A percentile compares a stretch with the other conserved stretches of the same genome.
Evolutionary conservation across 2,888 invertebrate species (phyloP).

Genomic region (Acheta domesticus): DNA sequence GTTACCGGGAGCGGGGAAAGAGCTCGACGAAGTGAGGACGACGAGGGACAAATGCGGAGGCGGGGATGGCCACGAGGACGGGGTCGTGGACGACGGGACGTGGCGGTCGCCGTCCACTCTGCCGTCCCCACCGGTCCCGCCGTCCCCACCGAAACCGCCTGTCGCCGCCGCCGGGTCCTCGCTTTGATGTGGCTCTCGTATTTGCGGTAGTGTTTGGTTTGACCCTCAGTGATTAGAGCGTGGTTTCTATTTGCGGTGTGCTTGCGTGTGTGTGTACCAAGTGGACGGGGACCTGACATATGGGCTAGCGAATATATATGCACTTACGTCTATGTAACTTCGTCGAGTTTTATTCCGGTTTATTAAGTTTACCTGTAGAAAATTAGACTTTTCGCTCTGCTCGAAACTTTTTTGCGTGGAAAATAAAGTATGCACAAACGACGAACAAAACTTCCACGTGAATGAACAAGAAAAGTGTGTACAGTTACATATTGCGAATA

Average conservation of each 20-base stretch:
- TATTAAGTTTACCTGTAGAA: too few species aligned
- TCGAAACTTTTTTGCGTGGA: too few species aligned
- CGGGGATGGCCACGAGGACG: background rate
- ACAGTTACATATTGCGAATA: too few species aligned
- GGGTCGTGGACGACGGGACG: background rate
- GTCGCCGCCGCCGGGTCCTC: background rate
- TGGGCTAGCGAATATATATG: background rate
- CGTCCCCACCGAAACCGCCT: too few species aligned
- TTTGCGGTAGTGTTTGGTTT: conserved; percentile 18
- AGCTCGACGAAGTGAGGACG: background rate
- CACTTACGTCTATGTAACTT: background rate
- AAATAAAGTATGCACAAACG: too few species aligned
- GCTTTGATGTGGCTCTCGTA: conserved; percentile 18
- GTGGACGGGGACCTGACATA: background rate
- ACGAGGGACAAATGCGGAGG: background rate
- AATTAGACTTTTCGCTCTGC: too few species aligned
- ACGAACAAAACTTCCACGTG: too few species aligned
- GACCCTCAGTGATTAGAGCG: conserved; percentile 18
- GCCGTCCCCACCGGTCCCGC: too few species aligned
- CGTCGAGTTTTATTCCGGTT: too few species aligned
- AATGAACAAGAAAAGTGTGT: too few species aligned
- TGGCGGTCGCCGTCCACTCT: background rate
- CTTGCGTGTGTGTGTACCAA: conserved; percentile 5
- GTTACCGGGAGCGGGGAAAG: too few species aligned
- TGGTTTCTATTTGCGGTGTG: conserved; percentile 18